Evolutionary conservation across 2,113 vertebrate species (phyloP).

Genomic region (Thunnus maccoyii): DNA sequence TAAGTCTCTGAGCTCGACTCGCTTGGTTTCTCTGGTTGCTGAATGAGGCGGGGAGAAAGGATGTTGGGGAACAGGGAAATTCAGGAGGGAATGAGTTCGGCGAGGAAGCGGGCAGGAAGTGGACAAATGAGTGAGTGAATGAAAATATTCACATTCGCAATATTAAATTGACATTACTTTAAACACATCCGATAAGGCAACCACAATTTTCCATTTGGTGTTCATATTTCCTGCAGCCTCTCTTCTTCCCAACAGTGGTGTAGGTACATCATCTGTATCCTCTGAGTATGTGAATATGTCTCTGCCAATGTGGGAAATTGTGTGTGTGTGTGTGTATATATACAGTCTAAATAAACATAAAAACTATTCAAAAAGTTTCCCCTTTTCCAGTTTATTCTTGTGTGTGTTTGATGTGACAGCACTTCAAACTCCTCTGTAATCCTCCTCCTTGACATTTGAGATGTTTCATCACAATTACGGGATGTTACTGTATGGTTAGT

Average conservation of each 20-base stretch:
- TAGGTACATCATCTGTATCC: conserved; percentile 10
- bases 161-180: conserved; percentile 22
- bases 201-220: not conserved
- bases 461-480: conserved; percentile 59
- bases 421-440: conserved; percentile 59
- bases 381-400: conserved; percentile 38
- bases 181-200: conserved; percentile 26
- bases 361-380: conserved; percentile 37
- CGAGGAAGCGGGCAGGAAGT: not conserved
- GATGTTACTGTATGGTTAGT: conserved; percentile 39
- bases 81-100: not conserved
- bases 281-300: conserved; percentile 34
- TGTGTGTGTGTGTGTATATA: conserved; percentile 30
- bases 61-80: not conserved
- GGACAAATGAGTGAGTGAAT: conserved; percentile 11
- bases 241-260: conserved; percentile 1
- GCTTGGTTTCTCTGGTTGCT: conserved; percentile 35
- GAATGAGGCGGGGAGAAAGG: conserved; percentile 33
- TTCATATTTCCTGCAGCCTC: not conserved
- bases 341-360: conserved; percentile 59
- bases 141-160: conserved; percentile 4
- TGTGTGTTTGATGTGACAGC: conserved; percentile 62
- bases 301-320: conserved; percentile 46
- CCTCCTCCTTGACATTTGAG: conserved; percentile 59
- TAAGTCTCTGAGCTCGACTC: conserved; percentile 33